Conservation (phyloP, 1,140 invertebrate genomes). For the Eriosoma lanigerum region DNA sequence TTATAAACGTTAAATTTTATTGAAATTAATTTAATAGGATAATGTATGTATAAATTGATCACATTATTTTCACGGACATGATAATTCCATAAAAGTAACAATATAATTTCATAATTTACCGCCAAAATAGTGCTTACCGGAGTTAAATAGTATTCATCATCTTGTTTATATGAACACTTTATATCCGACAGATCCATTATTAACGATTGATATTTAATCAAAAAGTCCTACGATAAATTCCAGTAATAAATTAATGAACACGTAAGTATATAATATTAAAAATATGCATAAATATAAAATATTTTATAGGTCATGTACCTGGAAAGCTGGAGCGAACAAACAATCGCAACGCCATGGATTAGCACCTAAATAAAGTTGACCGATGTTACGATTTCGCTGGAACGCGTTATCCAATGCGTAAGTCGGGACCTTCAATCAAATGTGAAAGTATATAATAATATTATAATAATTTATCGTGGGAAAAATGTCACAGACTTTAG, state of each 20-base stretch:
- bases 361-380: conserved; percentile 67
- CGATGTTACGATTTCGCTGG: conserved; percentile 70
- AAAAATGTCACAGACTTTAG: conserved; percentile 63
- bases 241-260: no score
- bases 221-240: conserved; percentile 61
- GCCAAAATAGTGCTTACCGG: conserved; percentile 65
- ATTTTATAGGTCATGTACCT: conserved; percentile 58
- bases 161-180: conserved; percentile 64
- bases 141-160: conserved; percentile 64
- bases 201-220: conserved; percentile 71
- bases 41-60: no score
- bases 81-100: no score
- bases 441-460: neutral
- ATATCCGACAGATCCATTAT: conserved; percentile 70
- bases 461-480: neutral
- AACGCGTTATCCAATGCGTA: conserved; percentile 77
- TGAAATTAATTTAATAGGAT: no score
- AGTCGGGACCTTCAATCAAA: conserved; percentile 67
- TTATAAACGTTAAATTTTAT: no score
- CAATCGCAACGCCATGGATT: conserved; percentile 84
- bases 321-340: conserved; percentile 73
- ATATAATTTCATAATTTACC: no score
- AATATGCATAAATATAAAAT: neutral
- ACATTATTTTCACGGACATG: no score
- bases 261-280: neutral